A percentile compares a stretch with the other conserved stretches of the same genome.
These are phyloP conservation scores for Hirudo medicinalis DNA, from an alignment of 1,140 invertebrate genomes.

Conservation along the genomic window DNA sequence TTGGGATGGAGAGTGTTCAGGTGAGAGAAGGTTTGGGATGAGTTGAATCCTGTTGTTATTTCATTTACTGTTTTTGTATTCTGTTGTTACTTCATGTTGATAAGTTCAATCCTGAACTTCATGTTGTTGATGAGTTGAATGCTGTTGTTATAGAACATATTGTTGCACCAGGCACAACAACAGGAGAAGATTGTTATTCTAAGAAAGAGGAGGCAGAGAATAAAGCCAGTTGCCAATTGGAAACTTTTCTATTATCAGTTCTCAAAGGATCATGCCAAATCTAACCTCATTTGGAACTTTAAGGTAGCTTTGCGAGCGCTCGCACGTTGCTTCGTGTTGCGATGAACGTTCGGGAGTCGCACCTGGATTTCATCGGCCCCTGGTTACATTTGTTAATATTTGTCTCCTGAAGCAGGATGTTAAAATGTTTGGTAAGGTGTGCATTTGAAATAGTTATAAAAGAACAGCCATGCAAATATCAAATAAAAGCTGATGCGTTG, in stretches of 20 bases:
- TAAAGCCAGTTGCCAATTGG: conserved; percentile 78
- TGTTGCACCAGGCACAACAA: conserved; percentile 25
- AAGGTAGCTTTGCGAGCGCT: conserved; percentile 49
- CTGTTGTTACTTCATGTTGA: neutral
- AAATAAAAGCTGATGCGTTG: too few relatives aligned
- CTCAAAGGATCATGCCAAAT: conserved; percentile 78
- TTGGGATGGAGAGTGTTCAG: conserved; percentile 50
- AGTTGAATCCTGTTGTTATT: conserved; percentile 20
- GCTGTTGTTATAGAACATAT: too few relatives aligned
- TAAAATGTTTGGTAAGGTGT: too few relatives aligned
- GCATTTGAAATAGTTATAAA: too few relatives aligned
- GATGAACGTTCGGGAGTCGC: neutral
- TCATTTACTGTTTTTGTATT: neutral
- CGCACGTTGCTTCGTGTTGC: neutral
- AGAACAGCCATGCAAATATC: too few relatives aligned
- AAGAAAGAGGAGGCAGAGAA: conserved; percentile 70
- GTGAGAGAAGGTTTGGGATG: conserved; percentile 38
- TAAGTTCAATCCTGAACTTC: neutral
- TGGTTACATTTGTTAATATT: too few relatives aligned
- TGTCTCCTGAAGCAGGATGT: too few relatives aligned
- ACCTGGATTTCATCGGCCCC: neutral
- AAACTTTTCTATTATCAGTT: conserved; percentile 87
- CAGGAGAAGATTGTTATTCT: conserved; percentile 63
- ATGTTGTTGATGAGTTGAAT: neutral
- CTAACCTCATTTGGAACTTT: conserved; percentile 97